Percentiles rank a stretch among this genome's conserved stretches.
Evolutionary conservation across 2,888 invertebrate species (phyloP).

Genomic region (Cacoxenus indagator): DNA sequence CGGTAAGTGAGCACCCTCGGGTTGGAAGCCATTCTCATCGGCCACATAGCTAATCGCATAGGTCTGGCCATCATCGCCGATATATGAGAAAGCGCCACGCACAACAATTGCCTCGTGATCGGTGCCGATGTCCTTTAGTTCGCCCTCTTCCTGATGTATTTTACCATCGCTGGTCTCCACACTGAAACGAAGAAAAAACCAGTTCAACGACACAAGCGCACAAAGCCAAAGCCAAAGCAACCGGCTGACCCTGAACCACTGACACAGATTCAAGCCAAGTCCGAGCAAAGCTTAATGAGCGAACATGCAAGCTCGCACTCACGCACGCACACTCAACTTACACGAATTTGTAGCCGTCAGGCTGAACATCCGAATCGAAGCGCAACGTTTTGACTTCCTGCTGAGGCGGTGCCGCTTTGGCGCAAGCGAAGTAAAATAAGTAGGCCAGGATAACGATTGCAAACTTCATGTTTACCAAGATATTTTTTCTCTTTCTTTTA

Average conservation of each 20-base stretch:
- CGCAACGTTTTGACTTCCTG: slow-evolving; percentile 75
- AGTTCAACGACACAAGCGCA: too few species aligned
- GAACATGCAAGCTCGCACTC: neutral
- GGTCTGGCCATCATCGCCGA: slow-evolving; percentile 75
- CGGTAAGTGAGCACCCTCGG: slow-evolving; percentile 70
- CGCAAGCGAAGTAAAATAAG: slow-evolving; percentile 55
- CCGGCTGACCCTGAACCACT: slow-evolving; percentile 41
- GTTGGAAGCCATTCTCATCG: too few species aligned
- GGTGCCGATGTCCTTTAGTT: slow-evolving; percentile 75
- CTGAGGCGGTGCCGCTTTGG: slow-evolving; percentile 59
- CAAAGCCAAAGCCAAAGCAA: slow-evolving; percentile 7
- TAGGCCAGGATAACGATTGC: slow-evolving; percentile 52
- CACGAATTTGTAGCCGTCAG: slow-evolving; percentile 67
- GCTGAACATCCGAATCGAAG: slow-evolving; percentile 74
- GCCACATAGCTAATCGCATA: slow-evolving; percentile 72
- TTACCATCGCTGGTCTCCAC: slow-evolving; percentile 78
- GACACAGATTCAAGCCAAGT: slow-evolving; percentile 34
- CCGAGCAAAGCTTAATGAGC: neutral
- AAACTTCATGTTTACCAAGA: slow-evolving; percentile 61
- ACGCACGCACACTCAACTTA: too few species aligned
- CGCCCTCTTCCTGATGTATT: slow-evolving; percentile 75
- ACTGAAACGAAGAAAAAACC: slow-evolving; percentile 63
- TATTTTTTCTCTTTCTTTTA: too few species aligned
- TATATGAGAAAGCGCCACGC: slow-evolving; percentile 75
- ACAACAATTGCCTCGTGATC: slow-evolving; percentile 76